Conservation (phyloP, 2,888 invertebrate genomes). For the Cosmia trapezina region DNA sequence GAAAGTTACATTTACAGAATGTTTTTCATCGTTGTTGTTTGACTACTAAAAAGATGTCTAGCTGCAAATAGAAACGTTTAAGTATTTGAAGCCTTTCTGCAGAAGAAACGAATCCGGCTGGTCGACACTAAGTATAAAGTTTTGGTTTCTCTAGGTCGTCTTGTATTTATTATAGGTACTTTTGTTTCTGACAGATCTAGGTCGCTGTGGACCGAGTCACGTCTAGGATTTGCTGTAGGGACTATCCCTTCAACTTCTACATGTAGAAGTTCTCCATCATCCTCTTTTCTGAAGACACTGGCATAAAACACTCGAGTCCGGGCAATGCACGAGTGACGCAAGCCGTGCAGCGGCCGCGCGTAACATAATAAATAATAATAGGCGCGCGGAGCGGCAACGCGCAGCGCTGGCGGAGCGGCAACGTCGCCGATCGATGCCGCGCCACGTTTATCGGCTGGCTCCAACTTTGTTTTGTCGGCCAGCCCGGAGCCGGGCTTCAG, state of each 20-base stretch:
- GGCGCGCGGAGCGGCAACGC: constrained; percentile 74
- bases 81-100: not conserved
- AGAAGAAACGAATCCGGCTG: constrained; percentile 3
- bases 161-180: constrained; percentile 3
- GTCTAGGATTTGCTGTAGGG: not conserved
- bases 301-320: constrained; percentile 65
- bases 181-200: constrained; percentile 4
- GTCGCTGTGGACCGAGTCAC: not conserved
- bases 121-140: not conserved
- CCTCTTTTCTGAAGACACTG: constrained; percentile 37
- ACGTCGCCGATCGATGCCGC: constrained; percentile 77
- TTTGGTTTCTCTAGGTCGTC: not conserved
- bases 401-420: constrained; percentile 75
- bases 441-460: constrained; percentile 69
- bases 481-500: constrained; percentile 52
- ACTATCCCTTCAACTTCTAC: not conserved
- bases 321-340: constrained; percentile 74
- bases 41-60: not conserved
- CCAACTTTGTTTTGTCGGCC: constrained; percentile 68
- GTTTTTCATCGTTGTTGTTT: constrained; percentile 11
- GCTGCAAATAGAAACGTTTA: not conserved
- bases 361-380: constrained; percentile 79
- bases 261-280: constrained; percentile 1
- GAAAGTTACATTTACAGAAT: constrained; percentile 34
- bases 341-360: constrained; percentile 69